Base-by-base conservation (phyloP, 1,140 invertebrate genomes). In the Anagrus nilaparvatae region DNA sequence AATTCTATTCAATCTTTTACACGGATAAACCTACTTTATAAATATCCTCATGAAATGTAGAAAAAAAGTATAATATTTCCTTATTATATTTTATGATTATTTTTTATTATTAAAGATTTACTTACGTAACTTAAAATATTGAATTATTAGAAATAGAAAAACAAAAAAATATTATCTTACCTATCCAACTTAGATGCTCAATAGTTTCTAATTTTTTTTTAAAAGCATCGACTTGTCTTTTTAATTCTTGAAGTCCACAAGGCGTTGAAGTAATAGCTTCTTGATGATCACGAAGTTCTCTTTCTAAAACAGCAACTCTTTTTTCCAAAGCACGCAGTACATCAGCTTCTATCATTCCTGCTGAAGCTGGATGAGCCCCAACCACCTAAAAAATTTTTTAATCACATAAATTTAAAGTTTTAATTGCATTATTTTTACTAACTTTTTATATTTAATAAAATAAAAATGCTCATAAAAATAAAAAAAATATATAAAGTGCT, bases 121-220 rank as follows among this genome's bases (percentile, higher is more conserved):
- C n/a, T n/a, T n/a, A n/a, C n/a, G n/a, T n/a, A n/a, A n/a, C n/a
- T n/a, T n/a, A n/a, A n/a, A n/a, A n/a, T n/a, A n/a, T n/a, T n/a
- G n/a, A n/a, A n/a, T n/a, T n/a, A n/a, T n/a, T n/a, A n/a, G n/a
- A n/a, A n/a, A n/a, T n/a, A n/a, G n/a, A n/a, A n/a, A n/a, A n/a
- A n/a, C n/a, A n/a, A n/a, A n/a, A n/a, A n/a, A n/a, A 19, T 35
- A 20, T 30, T 24, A 34, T 64, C 56, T 75, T 60, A 75, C 81
- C 79, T 36, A 82, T 61, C 79, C 80, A 82, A 54, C 77, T 81
- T 41, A 83, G 68, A 55, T 78, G 77, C 51, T 81, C 78, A 18
- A 78, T 73, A 29, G 77, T 79, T 59, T 83, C 78, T 40, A 82
- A 61, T 56, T 79, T 81, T 47, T 74, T 71, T 49, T 74, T 72